Conservation (phyloP, 2,113 vertebrate genomes). For the Poecile atricapillus region DNA sequence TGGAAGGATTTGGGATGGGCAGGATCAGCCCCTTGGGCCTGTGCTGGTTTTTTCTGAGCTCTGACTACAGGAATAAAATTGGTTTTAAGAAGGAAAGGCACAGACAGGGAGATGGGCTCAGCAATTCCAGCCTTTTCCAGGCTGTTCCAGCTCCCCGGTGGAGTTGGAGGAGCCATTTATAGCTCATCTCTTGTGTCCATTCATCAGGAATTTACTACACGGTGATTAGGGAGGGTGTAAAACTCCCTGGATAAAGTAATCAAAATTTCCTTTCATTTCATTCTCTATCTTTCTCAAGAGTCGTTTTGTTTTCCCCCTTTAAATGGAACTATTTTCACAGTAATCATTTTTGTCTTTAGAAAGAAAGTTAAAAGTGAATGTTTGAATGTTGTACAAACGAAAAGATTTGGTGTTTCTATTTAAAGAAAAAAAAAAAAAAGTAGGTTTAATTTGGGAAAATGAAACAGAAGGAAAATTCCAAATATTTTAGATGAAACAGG, state of each 20-base stretch:
- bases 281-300: neutral
- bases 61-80: neutral
- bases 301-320: neutral
- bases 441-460: neutral
- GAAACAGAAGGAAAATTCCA: neutral
- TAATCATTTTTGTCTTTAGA: neutral
- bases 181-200: neutral
- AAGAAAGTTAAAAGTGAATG: neutral
- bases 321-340: neutral
- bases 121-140: neutral
- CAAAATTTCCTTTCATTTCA: neutral
- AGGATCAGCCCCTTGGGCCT: neutral
- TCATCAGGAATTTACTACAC: neutral
- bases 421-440: too few relatives aligned
- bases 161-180: neutral
- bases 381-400: rapidly evolving
- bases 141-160: rapidly evolving
- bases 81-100: neutral
- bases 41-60: neutral
- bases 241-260: neutral
- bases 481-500: neutral
- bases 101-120: neutral
- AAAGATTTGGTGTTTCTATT: neutral
- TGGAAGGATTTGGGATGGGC: neutral
- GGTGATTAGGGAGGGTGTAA: neutral